Percentiles rank a stretch among this genome's conserved stretches.
Evolutionary conservation across 2,797 vertebrate genomes (phyloP).

Genomic region (Liasis olivaceus): DNA sequence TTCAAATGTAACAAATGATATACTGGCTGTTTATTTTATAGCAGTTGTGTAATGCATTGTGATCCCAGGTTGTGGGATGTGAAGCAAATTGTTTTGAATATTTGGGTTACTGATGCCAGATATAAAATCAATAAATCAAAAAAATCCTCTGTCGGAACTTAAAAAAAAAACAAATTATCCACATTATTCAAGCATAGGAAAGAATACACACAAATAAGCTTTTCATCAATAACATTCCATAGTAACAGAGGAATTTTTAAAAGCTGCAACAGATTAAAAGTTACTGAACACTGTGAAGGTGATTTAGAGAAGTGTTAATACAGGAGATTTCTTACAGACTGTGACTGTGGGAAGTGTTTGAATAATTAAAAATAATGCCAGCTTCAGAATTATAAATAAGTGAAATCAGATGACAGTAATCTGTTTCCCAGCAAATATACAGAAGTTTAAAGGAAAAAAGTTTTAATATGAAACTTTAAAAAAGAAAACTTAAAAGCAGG

Average conservation of each 20-base stretch:
- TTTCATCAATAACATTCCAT: conserved; percentile 6
- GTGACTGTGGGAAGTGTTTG: conserved; percentile 19
- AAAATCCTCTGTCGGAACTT: background rate
- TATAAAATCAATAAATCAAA: conserved; percentile 9
- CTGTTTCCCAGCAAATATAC: background rate
- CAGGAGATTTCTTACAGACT: conserved; percentile 26
- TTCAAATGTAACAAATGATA: background rate
- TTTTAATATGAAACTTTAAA: background rate
- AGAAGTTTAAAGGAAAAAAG: background rate
- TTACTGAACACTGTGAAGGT: conserved; percentile 3
- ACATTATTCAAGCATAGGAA: conserved; percentile 1
- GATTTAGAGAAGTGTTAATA: conserved; percentile 22
- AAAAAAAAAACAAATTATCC: conserved; percentile 11
- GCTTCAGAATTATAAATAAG: conserved; percentile 13
- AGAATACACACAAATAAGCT: background rate
- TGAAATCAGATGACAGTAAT: conserved; percentile 1
- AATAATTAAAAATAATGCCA: conserved; percentile 17
- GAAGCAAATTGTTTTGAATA: background rate
- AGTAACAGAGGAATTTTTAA: conserved; percentile 20
- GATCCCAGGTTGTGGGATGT: background rate
- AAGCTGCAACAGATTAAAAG: background rate
- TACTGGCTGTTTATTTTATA: conserved; percentile 1
- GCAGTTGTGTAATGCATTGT: background rate
- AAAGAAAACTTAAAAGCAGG: background rate
- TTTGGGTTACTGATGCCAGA: background rate